Base-by-base conservation (phyloP, 2,888 invertebrate species). In the Pachliopta kotzebuea region DNA sequence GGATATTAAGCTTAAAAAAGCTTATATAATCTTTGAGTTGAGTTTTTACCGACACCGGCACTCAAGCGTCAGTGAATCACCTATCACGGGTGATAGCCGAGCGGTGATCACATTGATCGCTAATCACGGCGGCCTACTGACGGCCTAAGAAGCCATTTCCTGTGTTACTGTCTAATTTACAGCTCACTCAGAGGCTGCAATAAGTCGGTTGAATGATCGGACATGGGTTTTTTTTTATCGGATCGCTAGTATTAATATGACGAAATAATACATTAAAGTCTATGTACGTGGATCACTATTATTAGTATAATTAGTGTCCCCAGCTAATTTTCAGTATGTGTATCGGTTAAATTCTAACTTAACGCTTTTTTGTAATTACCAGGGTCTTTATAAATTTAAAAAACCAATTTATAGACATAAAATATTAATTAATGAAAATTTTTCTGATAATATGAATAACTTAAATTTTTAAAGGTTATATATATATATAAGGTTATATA, bases 141-240 rank as follows among this genome's bases (percentile, higher is more conserved):
- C 90, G 86, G 88, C 77, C 74, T 90, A 90, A 90, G 89, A 89
- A 90, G 87, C 83, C 87, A 84, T 87, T 89, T 90, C 90, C 90
- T 87, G 90, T 81, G 83, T 79, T 75, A 84, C 84, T 84, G 80
- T 89, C 90, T 91, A 90, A 91, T 90, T 91, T 87, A 88, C 87
- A 83, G 85, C 83, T 85, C 85, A 83, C 85, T 83, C 81, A 78
- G 74, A 79, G 77, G 67, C 62, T 66, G 67, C 67, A 67, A 65
- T 67, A 67, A 70, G 64, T 66, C 53, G 23, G 60, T 66, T 66
- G 61, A 65, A 65, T 62, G 62, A 59, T 66, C 21, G 57, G 57
- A 61, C 65, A 57, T 29, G 56, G 57, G 53, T 61, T 65, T 45
- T 63, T 63, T 58, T 59, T 37, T 37, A 14, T 45, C 21, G 23